phyloP scores from a whole-genome alignment of 2,888 invertebrate genomes.

The Pediacus dermestoides region DNA sequence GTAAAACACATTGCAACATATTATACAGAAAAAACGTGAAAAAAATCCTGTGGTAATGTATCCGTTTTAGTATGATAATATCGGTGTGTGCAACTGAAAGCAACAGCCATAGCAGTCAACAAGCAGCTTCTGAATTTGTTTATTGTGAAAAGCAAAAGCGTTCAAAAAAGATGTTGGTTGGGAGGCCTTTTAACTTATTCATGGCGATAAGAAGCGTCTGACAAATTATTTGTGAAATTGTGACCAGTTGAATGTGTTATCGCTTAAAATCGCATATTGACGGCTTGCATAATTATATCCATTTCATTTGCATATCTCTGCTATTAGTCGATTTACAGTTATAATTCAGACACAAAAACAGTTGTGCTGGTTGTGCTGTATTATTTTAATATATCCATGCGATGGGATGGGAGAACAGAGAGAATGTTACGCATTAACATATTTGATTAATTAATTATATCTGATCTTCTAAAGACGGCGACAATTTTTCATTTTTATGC shows the following conservation, averaged over 20 bases:
- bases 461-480: conserved; percentile 3
- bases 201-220: conserved; percentile 13
- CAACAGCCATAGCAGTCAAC: too few species aligned
- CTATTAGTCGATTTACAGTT: conserved; percentile 27
- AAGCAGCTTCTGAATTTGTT: too few species aligned
- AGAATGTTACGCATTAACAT: conserved; percentile 5
- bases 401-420: too few species aligned
- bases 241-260: conserved; percentile 28
- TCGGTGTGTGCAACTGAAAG: too few species aligned
- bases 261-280: conserved; percentile 28
- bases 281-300: conserved; percentile 27
- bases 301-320: conserved; percentile 28
- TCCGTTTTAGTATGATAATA: too few species aligned
- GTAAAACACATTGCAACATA: too few species aligned
- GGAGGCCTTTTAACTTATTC: too few species aligned
- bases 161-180: too few species aligned
- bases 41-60: too few species aligned
- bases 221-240: conserved; percentile 33
- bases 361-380: conserved; percentile 14
- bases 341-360: conserved; percentile 11
- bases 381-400: conserved; percentile 13
- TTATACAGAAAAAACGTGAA: too few species aligned
- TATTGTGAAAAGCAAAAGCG: too few species aligned
- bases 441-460: conserved; percentile 9
- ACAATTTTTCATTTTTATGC: conserved; percentile 1